Conservation (phyloP, 2,888 invertebrate species). For the Elaeidobius kamerunicus region DNA sequence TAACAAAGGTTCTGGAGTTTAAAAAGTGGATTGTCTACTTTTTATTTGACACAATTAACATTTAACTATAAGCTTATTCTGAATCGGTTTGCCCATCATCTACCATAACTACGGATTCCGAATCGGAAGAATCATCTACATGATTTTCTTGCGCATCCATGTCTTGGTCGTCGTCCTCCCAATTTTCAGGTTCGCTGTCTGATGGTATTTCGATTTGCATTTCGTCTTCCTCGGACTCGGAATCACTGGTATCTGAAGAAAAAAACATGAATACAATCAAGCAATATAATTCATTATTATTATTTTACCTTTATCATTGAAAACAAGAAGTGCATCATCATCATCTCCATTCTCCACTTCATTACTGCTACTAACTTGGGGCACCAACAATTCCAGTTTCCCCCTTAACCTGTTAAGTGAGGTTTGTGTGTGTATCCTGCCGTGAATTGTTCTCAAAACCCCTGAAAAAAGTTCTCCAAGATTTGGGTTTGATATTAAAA, state of each 20-base stretch:
- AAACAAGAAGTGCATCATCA: constrained; percentile 53
- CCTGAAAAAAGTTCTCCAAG: constrained; percentile 56
- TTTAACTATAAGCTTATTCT: constrained; percentile 13
- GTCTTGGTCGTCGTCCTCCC: constrained; percentile 41
- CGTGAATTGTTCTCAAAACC: constrained; percentile 57
- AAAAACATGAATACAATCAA: no score
- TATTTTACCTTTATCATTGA: constrained; percentile 56
- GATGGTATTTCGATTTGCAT: constrained; percentile 40
- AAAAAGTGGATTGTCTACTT: no score
- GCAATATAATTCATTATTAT: no score
- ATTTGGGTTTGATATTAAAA: constrained; percentile 61
- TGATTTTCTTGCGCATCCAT: constrained; percentile 31
- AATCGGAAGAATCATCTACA: constrained; percentile 16
- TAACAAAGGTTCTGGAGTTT: not conserved
- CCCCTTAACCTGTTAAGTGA: constrained; percentile 59
- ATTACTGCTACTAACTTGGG: constrained; percentile 50
- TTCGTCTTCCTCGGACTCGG: constrained; percentile 43
- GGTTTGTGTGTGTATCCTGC: constrained; percentile 53
- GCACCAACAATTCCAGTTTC: constrained; percentile 58
- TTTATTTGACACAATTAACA: not conserved
- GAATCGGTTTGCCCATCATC: constrained; percentile 20
- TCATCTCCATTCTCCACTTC: constrained; percentile 37
- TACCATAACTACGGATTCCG: constrained; percentile 28
- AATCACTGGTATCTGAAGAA: constrained; percentile 45
- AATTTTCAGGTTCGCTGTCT: constrained; percentile 45